A percentile compares a stretch with the other conserved stretches of the same genome.
Evolutionary conservation across 2,113 vertebrate species (phyloP).

Genomic region (Phyllostomus hastatus): DNA sequence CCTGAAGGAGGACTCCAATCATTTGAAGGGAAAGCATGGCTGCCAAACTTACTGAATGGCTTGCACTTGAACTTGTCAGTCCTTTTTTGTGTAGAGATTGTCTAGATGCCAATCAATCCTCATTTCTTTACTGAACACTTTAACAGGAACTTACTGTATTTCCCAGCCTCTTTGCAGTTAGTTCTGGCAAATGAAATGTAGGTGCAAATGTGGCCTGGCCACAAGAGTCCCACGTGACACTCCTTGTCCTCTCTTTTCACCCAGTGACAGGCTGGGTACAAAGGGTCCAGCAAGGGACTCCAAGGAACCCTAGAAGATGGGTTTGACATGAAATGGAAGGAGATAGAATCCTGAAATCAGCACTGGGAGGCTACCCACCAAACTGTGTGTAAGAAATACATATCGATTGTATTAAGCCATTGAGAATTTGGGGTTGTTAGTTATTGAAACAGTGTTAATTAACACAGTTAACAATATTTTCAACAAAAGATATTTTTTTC

Average conservation of each 20-base stretch:
- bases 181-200: background rate
- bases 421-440: background rate
- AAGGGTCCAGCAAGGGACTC: background rate
- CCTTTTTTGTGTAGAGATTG: background rate
- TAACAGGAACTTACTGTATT: background rate
- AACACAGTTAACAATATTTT: slow-evolving; percentile 11
- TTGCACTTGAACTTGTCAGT: background rate
- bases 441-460: background rate
- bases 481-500: background rate
- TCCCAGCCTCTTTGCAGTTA: background rate
- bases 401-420: background rate
- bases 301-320: background rate
- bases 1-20: background rate
- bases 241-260: background rate
- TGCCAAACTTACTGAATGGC: background rate
- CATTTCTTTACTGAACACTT: background rate
- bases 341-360: background rate
- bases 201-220: background rate
- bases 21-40: background rate
- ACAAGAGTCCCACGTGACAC: background rate
- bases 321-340: background rate
- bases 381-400: background rate
- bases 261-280: background rate
- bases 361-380: background rate
- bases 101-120: background rate